Base-by-base conservation (phyloP, 2,797 vertebrate genomes). In the Chaetophractus vellerosus region DNA sequence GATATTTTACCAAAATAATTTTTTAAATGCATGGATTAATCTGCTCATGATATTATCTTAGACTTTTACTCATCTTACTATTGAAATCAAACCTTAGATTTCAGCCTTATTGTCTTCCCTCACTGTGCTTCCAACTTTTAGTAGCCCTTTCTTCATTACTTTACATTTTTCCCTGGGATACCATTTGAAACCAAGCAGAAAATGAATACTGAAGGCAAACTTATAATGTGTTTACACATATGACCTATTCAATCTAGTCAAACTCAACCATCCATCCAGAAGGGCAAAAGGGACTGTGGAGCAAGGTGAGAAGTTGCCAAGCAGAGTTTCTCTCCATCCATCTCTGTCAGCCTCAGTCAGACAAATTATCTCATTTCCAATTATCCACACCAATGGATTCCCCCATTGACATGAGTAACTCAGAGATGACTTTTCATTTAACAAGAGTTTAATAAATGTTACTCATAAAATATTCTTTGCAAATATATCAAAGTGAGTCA, bases 131-230 rank as follows among this genome's bases (percentile, higher is more conserved):
- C 81, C n/a, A 72, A 68, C 85, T 91, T 93, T 64, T n/a, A 61
- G 31, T 71, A n/a, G 21, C 36, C 48, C 50, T 79, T 93, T 87
- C 69, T 92, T 94, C 33, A 50, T 88, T 84, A 76, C 33, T 82
- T 96, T 81, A 61, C 33, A 78, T 88, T 87, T 84, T 64, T 45
- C 16, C 15, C 28, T 38, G 26, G 38, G n/a, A 84, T n/a, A 64
- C 7, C 10, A 89, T 45, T 50, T 91, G 68, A 96, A 96, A 92
- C 33, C 69, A 96, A 61, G 26, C 52, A 81, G 55, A 93, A 96
- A 90, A 91, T 92, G 28, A 97, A 94, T 88, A 88, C 28, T 57
- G 61, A 92, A 95, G 16, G 38, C 82, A 93, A 93, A 86, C 18
- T 69, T 93, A 89, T 31, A 88, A 64, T 72, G 61, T 94, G 24